phyloP scores from a whole-genome alignment of 2,888 invertebrate species.

The Lasioglossum zephyrum region DNA sequence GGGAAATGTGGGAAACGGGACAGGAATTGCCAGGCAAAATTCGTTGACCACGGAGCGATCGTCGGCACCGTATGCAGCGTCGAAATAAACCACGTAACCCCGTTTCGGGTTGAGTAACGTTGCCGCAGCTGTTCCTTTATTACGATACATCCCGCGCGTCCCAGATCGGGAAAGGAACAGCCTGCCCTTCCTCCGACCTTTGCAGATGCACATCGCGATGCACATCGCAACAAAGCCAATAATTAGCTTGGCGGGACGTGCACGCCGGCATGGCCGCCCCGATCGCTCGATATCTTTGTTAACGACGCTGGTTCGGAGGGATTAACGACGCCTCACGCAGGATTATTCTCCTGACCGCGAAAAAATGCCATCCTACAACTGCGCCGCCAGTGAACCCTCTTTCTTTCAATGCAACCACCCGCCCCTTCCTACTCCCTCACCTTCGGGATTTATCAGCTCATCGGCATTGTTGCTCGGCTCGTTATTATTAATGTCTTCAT shows the following conservation, averaged over 20 bases:
- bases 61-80: slow-evolving; percentile 43
- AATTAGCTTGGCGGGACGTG: slow-evolving; percentile 55
- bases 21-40: background rate
- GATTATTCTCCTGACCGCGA: background rate
- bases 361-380: slow-evolving; percentile 17
- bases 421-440: background rate
- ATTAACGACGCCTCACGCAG: slow-evolving; percentile 16
- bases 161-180: slow-evolving; percentile 59
- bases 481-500: slow-evolving; percentile 9
- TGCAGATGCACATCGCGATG: slow-evolving; percentile 54
- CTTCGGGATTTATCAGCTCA: background rate
- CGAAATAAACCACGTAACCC: slow-evolving; percentile 67
- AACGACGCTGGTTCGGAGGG: slow-evolving; percentile 14
- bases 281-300: slow-evolving; percentile 35
- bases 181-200: slow-evolving; percentile 49
- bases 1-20: background rate
- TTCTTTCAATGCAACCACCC: background rate
- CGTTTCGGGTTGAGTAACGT: slow-evolving; percentile 68
- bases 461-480: background rate
- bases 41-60: background rate
- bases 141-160: slow-evolving; percentile 56
- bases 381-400: background rate
- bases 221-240: slow-evolving; percentile 50
- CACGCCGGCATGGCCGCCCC: slow-evolving; percentile 53
- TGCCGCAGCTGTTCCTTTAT: slow-evolving; percentile 65